Conservation (phyloP, 2,888 invertebrate species). For the Folsomia candida region DNA sequence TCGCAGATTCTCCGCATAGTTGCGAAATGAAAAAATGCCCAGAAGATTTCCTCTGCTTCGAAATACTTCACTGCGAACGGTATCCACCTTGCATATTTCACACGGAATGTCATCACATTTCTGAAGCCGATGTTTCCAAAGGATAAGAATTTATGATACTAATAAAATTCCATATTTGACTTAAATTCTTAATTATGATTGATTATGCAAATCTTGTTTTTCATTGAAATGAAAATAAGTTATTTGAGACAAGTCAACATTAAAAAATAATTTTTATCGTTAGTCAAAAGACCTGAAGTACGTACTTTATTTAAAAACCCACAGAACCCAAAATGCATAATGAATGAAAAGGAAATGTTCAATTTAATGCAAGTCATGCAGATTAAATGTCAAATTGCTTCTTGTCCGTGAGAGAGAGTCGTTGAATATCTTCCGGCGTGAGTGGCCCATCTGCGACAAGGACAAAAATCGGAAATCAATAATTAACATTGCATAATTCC, state of each 20-base stretch:
- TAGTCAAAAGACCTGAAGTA: too few relatives aligned
- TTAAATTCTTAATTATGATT: too few relatives aligned
- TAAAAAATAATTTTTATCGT: too few relatives aligned
- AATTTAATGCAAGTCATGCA: neutral
- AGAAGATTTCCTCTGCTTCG: neutral
- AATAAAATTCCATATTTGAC: too few relatives aligned
- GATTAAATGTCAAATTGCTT: constrained; percentile 29
- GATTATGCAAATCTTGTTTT: too few relatives aligned
- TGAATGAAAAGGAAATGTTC: neutral
- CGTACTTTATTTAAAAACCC: too few relatives aligned
- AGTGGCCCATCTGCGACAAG: constrained; percentile 41
- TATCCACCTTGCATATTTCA: neutral
- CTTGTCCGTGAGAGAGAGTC: constrained; percentile 20
- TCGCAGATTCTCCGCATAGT: neutral
- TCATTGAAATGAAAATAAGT: too few relatives aligned
- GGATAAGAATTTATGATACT: neutral
- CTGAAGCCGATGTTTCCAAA: neutral
- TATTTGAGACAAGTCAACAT: too few relatives aligned
- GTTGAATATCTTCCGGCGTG: constrained; percentile 40
- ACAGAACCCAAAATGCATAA: neutral
- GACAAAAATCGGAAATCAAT: neutral
- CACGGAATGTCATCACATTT: neutral
- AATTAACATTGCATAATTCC: neutral
- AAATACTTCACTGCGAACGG: neutral
- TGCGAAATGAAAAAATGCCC: neutral